Base-by-base conservation (phyloP, 1,140 invertebrate genomes). In the Lasaia peninsularis region DNA sequence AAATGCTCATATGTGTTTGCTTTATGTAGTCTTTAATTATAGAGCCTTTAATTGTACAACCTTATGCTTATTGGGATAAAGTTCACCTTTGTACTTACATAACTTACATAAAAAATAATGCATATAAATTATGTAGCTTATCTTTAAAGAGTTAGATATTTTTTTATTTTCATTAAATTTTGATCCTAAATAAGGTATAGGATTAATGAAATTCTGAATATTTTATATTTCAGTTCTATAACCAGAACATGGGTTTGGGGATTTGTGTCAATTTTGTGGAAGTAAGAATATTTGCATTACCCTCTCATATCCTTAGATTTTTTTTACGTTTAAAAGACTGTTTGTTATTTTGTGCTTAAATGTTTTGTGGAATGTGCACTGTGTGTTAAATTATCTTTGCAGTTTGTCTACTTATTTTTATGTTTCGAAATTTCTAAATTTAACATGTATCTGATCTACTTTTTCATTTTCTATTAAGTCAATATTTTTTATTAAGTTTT, bases 161-260 rank as follows among this genome's bases (percentile, higher is more conserved):
- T 28, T 28, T 28, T 28, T 28, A 28, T 28, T 28, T 28, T 28
- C 24, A 4, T 28, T 2, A 6, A 28, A 6, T 28, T 28, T 28
- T 7, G 0, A 7, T 28, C 24, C 24, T 28, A 28, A 28, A 28
- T 1, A 28, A 28, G 8, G n/a, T n/a, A n/a, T n/a, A 10, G 6
- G 16, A 33, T 52, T 28, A 35, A 20, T 61, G 34, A 63, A 49
- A 65, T 77, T 73, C 56, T 63, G 34, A 63, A 40, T 16, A 12
- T 40, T 40, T 16, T 40, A 40, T 9, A 72, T 85, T 86, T 75
- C 83, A 86, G 82, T 80, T 60, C 74, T 69, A 58, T 82, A 71
- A 68, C 68, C 78, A 79, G 74, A 72, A 75, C 73, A 79, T 83
- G 81, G 84, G 73, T 82, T 75, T 77, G 81, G 69, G 75, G 67